These are phyloP conservation scores for Lysandra bellargus DNA, from an alignment of 2,888 invertebrate genomes.

Conservation along the genomic window DNA sequence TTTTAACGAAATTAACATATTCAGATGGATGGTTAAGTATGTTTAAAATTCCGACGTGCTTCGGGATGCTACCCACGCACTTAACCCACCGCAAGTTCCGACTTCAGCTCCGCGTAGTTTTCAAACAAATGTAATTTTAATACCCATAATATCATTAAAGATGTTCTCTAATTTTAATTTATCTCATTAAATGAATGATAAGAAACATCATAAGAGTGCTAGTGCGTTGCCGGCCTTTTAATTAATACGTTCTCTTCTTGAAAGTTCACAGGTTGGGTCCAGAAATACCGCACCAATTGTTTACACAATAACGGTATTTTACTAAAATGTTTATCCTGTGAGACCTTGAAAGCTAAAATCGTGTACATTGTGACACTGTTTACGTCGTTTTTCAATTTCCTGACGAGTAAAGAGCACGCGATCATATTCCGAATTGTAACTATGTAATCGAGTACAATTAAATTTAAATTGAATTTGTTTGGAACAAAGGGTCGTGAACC, in stretches of 20 bases:
- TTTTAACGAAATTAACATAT: conserved; percentile 27
- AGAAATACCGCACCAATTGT: neutral
- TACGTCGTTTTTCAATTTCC: neutral
- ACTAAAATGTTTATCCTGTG: neutral
- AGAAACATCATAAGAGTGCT: no score
- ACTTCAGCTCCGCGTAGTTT: neutral
- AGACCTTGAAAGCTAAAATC: neutral
- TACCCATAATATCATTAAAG: no score
- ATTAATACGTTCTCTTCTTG: no score
- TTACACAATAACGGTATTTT: neutral
- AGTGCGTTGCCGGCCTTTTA: no score
- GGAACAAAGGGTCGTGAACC: neutral
- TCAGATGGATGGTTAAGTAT: neutral
- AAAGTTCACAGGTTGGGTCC: no score
- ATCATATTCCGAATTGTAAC: neutral
- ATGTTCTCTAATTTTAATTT: no score
- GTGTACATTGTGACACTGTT: neutral
- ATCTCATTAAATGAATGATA: no score
- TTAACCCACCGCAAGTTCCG: neutral
- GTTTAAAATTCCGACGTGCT: conserved; percentile 25
- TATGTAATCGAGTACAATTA: neutral
- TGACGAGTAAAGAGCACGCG: neutral
- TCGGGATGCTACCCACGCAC: conserved; percentile 13
- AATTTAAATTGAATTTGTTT: neutral
- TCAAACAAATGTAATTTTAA: neutral